Base-by-base conservation (phyloP, 64 coral and sea anemone genomes). In the Dendronephthya gigantea region DNA sequence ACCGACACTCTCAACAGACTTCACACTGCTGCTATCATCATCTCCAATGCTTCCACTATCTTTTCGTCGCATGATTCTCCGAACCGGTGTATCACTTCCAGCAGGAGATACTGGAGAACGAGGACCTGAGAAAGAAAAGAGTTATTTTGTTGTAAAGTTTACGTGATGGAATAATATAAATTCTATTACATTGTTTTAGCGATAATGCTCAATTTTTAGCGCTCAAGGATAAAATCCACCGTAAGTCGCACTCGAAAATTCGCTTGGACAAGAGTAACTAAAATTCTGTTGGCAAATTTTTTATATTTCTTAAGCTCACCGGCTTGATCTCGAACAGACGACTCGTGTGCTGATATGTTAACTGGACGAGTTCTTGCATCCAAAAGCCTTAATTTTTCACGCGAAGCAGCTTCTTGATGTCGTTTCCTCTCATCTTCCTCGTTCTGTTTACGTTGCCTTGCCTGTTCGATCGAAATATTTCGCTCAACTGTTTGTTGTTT, bases 11-110 rank as follows among this genome's bases (percentile, higher is more conserved):
- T 98, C 95, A 48, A 98, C 39, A 15, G 95, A 98, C 88, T 93
- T 98, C 11, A 98, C 92, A 84, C 94, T 98, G 43, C 92, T 87
- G 40, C 87, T 88, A 88, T 98, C 95, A 88, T 98, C 95, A 52
- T 92, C 95, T 81, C 92, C 90, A 65, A 92, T 98, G 39, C 95
- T 98, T 35, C 95, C 93, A 89, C 95, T 98, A 43, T 98, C 95
- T 29, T 90, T 91, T 29, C 95, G 95, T 35, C 93, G 93, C 95
- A 98, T 98, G 50, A 98, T 98, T 36, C 95, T 87, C 40, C 84
- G 90, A 13, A 94, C 93, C 38, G 92, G 86, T 36, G 82, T 35
- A 48, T 74, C 50, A 86, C 90, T 72, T 84, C 87, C 84, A 37
- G 85, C 62, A 75, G 81, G 23, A 19, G 84, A 83, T 52, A 92